These are phyloP conservation scores for Mythimna vitellina DNA, from an alignment of 2,888 invertebrate species.

Conservation along the genomic window DNA sequence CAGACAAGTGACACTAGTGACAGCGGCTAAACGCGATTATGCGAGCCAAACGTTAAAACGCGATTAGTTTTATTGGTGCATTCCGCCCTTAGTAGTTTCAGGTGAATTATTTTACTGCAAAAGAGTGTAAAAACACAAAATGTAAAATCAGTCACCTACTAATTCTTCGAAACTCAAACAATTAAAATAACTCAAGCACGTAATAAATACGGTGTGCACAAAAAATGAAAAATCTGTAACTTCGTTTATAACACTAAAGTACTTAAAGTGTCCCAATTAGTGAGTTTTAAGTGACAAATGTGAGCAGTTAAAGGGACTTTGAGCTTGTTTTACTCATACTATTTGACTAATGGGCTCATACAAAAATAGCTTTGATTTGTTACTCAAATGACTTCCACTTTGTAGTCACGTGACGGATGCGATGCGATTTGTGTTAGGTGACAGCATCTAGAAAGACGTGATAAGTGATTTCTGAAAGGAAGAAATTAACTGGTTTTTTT, in stretches of 20 bases:
- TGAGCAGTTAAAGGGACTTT: constrained; percentile 73
- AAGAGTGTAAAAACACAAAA: neutral
- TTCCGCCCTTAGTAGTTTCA: too few relatives aligned
- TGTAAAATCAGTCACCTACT: neutral
- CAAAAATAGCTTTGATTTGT: constrained; percentile 86
- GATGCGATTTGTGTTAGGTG: constrained; percentile 53
- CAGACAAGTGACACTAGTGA: too few relatives aligned
- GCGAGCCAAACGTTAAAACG: too few relatives aligned
- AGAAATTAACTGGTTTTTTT: too few relatives aligned
- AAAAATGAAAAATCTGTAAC: constrained; percentile 62
- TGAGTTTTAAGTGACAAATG: constrained; percentile 76
- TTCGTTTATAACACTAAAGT: constrained; percentile 61
- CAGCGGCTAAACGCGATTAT: too few relatives aligned
- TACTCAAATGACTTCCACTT: constrained; percentile 62
- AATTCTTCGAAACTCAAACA: constrained; percentile 18
- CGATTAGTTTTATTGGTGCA: too few relatives aligned
- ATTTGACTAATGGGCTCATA: constrained; percentile 84
- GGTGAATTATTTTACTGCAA: neutral
- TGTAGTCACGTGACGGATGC: constrained; percentile 55
- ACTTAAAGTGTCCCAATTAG: constrained; percentile 76
- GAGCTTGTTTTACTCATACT: constrained; percentile 79
- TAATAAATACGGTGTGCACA: constrained; percentile 43
- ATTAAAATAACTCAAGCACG: constrained; percentile 56
- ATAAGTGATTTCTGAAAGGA: neutral
- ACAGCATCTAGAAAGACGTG: neutral